These are phyloP conservation scores for Harpalus rubripes DNA, from an alignment of 2,888 invertebrate species.

Conservation along the genomic window DNA sequence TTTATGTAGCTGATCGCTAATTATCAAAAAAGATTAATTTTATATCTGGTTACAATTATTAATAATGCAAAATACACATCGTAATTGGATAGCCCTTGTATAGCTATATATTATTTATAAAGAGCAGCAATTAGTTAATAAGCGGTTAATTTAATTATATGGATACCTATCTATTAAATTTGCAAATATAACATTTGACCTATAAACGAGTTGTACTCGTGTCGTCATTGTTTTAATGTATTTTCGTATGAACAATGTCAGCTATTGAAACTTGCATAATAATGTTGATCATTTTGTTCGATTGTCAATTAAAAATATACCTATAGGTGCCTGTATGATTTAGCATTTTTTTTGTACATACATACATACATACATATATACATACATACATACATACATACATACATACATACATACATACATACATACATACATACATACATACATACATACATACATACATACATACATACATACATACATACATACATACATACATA, in stretches of 20 bases:
- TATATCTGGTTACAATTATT: neutral
- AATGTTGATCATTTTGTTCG: no score
- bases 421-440: no score
- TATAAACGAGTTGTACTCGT: slow-evolving; percentile 11
- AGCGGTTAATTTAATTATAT: slow-evolving; percentile 6
- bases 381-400: no score
- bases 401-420: no score
- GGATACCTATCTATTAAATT: slow-evolving; percentile 8
- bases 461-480: no score
- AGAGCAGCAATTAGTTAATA: slow-evolving; percentile 1
- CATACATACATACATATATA: no score
- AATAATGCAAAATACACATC: neutral
- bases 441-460: no score
- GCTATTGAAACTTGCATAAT: neutral
- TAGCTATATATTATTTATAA: neutral
- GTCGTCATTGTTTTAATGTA: neutral
- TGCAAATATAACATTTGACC: slow-evolving; percentile 10
- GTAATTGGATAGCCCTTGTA: neutral
- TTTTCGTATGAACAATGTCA: neutral
- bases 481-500: no score
- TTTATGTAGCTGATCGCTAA: neutral
- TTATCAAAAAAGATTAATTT: neutral
- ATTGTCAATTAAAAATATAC: no score
- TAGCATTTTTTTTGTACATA: no score
- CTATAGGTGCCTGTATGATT: no score